phyloP scores from a whole-genome alignment of 2,888 invertebrate species.

The Eurois occulta region DNA sequence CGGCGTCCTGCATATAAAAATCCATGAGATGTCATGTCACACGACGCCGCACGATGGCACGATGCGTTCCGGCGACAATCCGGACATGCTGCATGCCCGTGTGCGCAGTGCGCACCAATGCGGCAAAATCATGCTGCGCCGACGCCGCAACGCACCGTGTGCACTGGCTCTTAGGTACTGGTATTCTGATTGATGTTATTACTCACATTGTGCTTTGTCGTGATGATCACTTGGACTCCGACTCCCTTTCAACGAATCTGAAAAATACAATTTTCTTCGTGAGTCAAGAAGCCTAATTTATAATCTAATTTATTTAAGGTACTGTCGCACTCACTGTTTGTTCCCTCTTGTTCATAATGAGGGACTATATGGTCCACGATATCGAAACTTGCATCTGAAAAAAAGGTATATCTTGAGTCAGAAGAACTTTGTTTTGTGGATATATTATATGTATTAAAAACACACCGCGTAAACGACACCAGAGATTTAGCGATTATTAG shows the following conservation, averaged over 20 bases:
- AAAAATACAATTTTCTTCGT: background rate
- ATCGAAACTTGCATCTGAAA: slow-evolving; percentile 66
- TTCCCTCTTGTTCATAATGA: background rate
- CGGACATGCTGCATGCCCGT: too few species aligned
- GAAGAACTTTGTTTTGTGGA: background rate
- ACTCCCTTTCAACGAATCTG: slow-evolving; percentile 17
- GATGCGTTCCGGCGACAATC: too few species aligned
- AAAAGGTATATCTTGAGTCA: slow-evolving; percentile 1
- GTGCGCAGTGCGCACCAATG: too few species aligned
- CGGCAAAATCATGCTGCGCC: too few species aligned
- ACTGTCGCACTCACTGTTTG: slow-evolving; percentile 25
- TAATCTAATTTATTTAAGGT: background rate
- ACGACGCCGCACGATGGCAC: too few species aligned
- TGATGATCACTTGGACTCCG: slow-evolving; percentile 7
- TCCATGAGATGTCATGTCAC: too few species aligned
- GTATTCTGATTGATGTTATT: background rate
- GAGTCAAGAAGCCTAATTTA: background rate
- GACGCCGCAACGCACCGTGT: too few species aligned
- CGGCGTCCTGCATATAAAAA: too few species aligned
- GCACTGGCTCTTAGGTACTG: too few species aligned
- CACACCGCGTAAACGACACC: slow-evolving; percentile 37
- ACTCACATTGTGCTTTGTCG: slow-evolving; percentile 39
- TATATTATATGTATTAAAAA: background rate
- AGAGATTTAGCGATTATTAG: slow-evolving; percentile 31
- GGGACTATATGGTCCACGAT: background rate